Base-by-base conservation (phyloP, 1,140 invertebrate genomes). In the Sycophaga agraensis region DNA sequence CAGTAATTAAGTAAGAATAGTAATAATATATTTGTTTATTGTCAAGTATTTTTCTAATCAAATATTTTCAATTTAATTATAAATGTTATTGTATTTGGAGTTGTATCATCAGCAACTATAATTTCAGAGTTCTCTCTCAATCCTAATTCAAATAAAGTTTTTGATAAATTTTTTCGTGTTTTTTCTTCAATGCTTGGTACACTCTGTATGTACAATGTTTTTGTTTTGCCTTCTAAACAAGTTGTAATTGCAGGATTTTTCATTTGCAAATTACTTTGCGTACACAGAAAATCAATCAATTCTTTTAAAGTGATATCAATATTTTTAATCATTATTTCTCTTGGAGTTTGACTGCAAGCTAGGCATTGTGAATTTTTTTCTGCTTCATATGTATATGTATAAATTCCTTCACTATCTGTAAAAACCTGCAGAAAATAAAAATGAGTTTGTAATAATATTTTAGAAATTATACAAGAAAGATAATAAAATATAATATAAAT, bases 401-500 rank as follows among this genome's bases (percentile, higher is more conserved):
- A 99, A 53, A 99, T 92, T 11, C 97, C 97, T 73, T 98, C 94
- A 1, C 92, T 83, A 83, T 99, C 93, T 75, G 97, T 99, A 65
- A 99, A 92, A 34, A 98, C 77, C 78, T 80, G 51, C 19, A 68
- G 62, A 55, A 19, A 34, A 34, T 19, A 34, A 17, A 8, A 34
- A 17, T 34, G 12, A 35, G 21, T 35, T 35, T 50, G 1, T 31
- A 31, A 4, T 1, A 28, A 43, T 53, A 39, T 39, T 24, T 48
- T 5, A 19, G 5, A 17, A 26, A 16, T 8, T 16, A 16, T 39
- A 2, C n/a, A 16, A 4, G 17, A 2, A 39, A 19, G 1, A 8
- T 42, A 42, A 42, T 19, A 19, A 42, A 42, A 19, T 42, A 42
- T 19, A 42, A 19, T 42, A 19, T 19, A 19, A 3, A 39, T 39